A percentile compares a stretch with the other conserved stretches of the same genome.
Evolutionary conservation across 2,797 vertebrate genomes (phyloP).

Genomic region (Lophius americanus): DNA sequence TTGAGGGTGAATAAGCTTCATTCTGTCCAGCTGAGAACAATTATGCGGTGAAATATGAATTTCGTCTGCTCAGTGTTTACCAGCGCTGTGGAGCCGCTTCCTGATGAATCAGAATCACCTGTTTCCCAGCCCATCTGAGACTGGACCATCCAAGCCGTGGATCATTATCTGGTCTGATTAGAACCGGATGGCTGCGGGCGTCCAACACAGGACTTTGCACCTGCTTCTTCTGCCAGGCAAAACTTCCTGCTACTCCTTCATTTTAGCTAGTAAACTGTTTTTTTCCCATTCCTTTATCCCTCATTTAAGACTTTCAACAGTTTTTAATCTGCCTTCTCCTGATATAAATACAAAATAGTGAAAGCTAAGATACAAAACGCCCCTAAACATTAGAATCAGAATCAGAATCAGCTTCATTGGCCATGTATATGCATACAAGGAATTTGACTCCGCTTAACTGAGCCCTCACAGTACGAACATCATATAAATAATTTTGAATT

Average conservation of each 20-base stretch:
- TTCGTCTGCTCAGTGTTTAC: slow-evolving; percentile 65
- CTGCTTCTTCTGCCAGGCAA: slow-evolving; percentile 50
- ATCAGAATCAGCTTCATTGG: too few relatives aligned
- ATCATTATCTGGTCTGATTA: slow-evolving; percentile 72
- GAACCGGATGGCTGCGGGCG: slow-evolving; percentile 50
- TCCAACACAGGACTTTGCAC: slow-evolving; percentile 49
- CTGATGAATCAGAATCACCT: slow-evolving; percentile 75
- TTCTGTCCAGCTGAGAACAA: slow-evolving; percentile 74
- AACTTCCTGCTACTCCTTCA: slow-evolving; percentile 7
- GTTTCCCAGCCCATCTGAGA: slow-evolving; percentile 59
- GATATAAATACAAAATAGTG: slow-evolving; percentile 4
- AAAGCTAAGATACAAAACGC: slow-evolving; percentile 9
- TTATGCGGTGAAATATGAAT: slow-evolving; percentile 62
- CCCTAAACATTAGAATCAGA: background rate
- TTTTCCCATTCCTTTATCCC: background rate
- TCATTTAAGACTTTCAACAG: background rate
- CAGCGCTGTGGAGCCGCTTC: slow-evolving; percentile 40
- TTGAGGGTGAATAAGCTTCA: slow-evolving; percentile 55
- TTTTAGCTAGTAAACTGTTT: slow-evolving; percentile 21
- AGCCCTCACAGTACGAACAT: too few relatives aligned
- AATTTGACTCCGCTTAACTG: too few relatives aligned
- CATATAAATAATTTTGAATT: too few relatives aligned
- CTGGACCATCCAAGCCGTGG: slow-evolving; percentile 59
- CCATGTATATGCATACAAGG: too few relatives aligned
- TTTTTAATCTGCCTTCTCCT: background rate